These are phyloP conservation scores for Triplophysa tibetana DNA, from an alignment of 2,113 vertebrate species.

Conservation along the genomic window DNA sequence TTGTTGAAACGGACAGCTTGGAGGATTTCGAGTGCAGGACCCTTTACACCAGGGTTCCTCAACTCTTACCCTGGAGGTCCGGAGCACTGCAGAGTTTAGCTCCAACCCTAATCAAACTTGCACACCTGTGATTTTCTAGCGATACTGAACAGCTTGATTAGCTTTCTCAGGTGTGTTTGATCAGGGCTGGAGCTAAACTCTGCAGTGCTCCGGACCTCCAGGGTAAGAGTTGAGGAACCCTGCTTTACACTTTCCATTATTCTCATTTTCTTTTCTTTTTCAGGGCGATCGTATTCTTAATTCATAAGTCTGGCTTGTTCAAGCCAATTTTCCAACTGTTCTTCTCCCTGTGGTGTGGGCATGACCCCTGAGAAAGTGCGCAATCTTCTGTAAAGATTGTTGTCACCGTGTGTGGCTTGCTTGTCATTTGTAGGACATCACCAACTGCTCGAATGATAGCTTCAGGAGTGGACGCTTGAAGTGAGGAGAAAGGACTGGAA, in stretches of 20 bases:
- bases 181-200: too few species aligned
- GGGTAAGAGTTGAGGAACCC: too few species aligned
- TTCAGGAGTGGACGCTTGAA: conserved; percentile 15
- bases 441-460: conserved; percentile 35
- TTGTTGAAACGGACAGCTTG: conserved; percentile 38
- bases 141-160: too few species aligned
- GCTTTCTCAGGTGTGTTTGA: too few species aligned
- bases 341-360: conserved; percentile 44
- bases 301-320: conserved; percentile 41
- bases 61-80: too few species aligned
- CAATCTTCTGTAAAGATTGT: conserved; percentile 8
- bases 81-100: too few species aligned
- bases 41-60: too few species aligned
- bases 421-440: neutral
- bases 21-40: conserved; percentile 44
- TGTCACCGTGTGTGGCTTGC: neutral
- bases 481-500: neutral
- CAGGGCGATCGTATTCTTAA: conserved; percentile 30
- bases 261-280: conserved; percentile 28
- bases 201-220: too few species aligned
- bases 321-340: conserved; percentile 45
- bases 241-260: conserved; percentile 51
- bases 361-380: conserved; percentile 36
- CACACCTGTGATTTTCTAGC: too few species aligned
- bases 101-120: too few species aligned